These are phyloP conservation scores for Watsonalla cultraria DNA, from an alignment of 2,888 invertebrate genomes.

Conservation along the genomic window DNA sequence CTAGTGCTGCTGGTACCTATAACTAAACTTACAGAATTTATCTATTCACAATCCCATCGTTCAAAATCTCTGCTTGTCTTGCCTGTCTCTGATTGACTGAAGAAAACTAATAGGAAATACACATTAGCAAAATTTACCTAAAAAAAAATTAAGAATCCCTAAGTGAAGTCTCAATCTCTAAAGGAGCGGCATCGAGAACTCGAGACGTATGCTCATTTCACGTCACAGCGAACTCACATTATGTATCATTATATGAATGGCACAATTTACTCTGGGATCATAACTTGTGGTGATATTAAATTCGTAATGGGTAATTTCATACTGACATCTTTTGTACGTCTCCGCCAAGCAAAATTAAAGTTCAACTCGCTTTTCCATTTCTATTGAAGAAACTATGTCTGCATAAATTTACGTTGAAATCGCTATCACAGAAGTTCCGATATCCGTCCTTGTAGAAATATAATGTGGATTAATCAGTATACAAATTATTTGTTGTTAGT, in stretches of 20 bases:
- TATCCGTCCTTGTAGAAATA: too few species aligned
- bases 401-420: too few species aligned
- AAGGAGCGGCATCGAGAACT: slow-evolving; percentile 21
- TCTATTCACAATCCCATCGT: background rate
- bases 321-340: slow-evolving; percentile 38
- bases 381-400: too few species aligned
- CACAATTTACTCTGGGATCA: slow-evolving; percentile 65
- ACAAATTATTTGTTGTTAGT: background rate
- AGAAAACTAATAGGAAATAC: too few species aligned
- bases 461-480: background rate
- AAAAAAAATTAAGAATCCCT: background rate
- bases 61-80: too few species aligned
- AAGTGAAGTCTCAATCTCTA: too few species aligned
- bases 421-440: background rate
- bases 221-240: slow-evolving; percentile 60
- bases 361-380: too few species aligned
- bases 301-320: slow-evolving; percentile 61
- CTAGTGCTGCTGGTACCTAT: background rate
- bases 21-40: background rate
- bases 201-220: slow-evolving; percentile 30
- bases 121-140: too few species aligned
- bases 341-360: slow-evolving; percentile 1
- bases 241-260: slow-evolving; percentile 73
- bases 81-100: too few species aligned
- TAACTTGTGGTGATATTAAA: slow-evolving; percentile 60